Percentiles rank a stretch among this genome's conserved stretches.
phyloP scores from a whole-genome alignment of 2,888 invertebrate species.

The Omphaloscelis lunosa region DNA sequence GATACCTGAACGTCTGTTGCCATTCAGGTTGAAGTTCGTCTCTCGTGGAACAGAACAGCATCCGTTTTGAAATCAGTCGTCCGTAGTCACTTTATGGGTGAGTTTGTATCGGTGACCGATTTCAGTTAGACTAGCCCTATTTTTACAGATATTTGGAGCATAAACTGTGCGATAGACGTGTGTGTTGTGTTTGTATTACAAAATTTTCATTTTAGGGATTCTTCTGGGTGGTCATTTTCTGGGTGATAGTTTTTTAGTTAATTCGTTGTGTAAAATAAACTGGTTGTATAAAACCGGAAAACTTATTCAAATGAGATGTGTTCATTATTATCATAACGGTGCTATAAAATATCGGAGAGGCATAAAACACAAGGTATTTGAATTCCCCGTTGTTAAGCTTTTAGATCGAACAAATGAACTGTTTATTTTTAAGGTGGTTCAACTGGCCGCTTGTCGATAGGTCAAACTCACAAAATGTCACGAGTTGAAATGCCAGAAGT shows the following conservation, averaged over 20 bases:
- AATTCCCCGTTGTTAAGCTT: constrained; percentile 35
- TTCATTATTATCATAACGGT: constrained; percentile 44
- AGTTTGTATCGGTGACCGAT: constrained; percentile 73
- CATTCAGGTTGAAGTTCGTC: constrained; percentile 73
- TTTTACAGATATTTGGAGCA: constrained; percentile 67
- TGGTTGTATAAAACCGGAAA: constrained; percentile 39
- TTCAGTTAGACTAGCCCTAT: constrained; percentile 65
- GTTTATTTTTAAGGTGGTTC: constrained; percentile 54
- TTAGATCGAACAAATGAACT: constrained; percentile 38
- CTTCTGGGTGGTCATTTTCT: constrained; percentile 1
- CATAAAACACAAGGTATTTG: constrained; percentile 30
- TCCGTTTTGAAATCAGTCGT: constrained; percentile 75
- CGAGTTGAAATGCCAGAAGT: constrained; percentile 54
- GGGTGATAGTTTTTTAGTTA: background rate
- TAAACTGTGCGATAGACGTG: constrained; percentile 41
- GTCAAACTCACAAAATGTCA: constrained; percentile 51
- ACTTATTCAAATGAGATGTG: constrained; percentile 43
- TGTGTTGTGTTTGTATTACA: constrained; percentile 38
- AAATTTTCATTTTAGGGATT: constrained; percentile 22
- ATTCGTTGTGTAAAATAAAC: constrained; percentile 28
- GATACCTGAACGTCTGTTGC: constrained; percentile 73
- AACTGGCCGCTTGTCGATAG: constrained; percentile 50
- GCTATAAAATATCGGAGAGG: constrained; percentile 21
- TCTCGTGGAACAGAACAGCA: constrained; percentile 70
- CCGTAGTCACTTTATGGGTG: constrained; percentile 81